These are phyloP conservation scores for Calliscelio sp. DNA, from an alignment of 2,888 invertebrate species.

Conservation along the genomic window DNA sequence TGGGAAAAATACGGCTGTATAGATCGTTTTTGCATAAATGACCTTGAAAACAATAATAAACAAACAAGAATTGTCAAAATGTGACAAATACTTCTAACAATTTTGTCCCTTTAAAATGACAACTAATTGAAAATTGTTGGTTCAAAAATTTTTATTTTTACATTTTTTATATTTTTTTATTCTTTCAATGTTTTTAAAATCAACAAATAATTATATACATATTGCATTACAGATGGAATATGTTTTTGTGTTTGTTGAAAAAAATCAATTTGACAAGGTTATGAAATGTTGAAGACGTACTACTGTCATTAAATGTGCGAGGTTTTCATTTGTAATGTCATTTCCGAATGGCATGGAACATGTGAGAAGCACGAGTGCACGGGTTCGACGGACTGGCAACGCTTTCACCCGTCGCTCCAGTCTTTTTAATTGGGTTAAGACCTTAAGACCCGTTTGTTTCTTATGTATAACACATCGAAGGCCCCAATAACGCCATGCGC, in stretches of 20 bases:
- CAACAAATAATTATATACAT: too few species aligned
- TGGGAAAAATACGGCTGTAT: too few species aligned
- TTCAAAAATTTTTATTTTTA: too few species aligned
- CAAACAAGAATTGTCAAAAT: too few species aligned
- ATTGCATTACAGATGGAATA: neutral
- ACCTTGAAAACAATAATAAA: too few species aligned
- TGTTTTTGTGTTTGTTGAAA: neutral
- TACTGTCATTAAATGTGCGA: constrained; percentile 34
- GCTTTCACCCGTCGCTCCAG: constrained; percentile 57
- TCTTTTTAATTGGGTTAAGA: constrained; percentile 62
- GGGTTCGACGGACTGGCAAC: constrained; percentile 43
- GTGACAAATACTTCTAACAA: too few species aligned
- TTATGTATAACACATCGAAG: constrained; percentile 24
- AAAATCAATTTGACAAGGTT: constrained; percentile 36
- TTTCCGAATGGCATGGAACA: constrained; percentile 41
- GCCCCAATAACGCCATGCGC: constrained; percentile 27
- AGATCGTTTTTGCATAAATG: too few species aligned
- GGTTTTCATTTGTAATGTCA: constrained; percentile 60
- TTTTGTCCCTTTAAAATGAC: too few species aligned
- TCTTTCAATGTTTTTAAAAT: too few species aligned
- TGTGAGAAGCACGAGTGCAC: constrained; percentile 11
- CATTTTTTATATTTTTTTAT: too few species aligned
- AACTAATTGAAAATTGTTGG: too few species aligned
- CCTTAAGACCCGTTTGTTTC: constrained; percentile 51
- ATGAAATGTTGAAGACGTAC: constrained; percentile 34